Base-by-base conservation (phyloP, 23 tunicate genomes). In the Corella eumyota region DNA sequence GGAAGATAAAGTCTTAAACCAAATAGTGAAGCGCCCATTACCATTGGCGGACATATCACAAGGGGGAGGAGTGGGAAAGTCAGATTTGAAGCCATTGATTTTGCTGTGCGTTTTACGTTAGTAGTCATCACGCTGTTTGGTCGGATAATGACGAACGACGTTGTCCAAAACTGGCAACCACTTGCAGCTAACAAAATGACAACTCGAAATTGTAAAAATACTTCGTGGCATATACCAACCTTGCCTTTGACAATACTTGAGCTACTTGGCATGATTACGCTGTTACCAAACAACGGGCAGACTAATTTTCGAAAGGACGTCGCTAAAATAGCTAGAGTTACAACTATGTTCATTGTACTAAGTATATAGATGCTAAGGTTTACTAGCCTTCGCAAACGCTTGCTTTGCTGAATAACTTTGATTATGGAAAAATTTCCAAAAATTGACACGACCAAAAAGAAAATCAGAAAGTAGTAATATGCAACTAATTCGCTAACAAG, bases 111-210 rank as follows among this genome's bases (percentile, higher is more conserved):
- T 26, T 38, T 40, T 3, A 62, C 19, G 3, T 52, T 4, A 4
- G 68, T 38, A 23, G 23, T 35, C 68, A 62, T 62, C 31, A 62
- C 68, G 5, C 28, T 7, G 21, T 62, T 62, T 2, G 68, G 40
- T 13, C 49, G 48, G 30, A 62, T 21, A 21, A 62, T 32, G 2
- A 62, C 21, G 3, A 26, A 33, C 3, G 44, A 32, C 25, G 44
- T 3, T 1, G 44, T 62, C 68, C 68, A 62, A 6, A 62, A 36
- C 44, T 62, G 68, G 22, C 68, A n/a, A 1, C 68, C 68, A 37
- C 68, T 36, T 51, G 52, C 23, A 5, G 20, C 57, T 19, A 51
- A 7, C 11, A 51, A 19, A 5, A 51, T 7, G 20, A 19, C 11
- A 25, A 51, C 6, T 27, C 57, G 11, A 9, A 11, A 25, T n/a